A percentile compares a stretch with the other conserved stretches of the same genome.
Evolutionary conservation across 2,888 invertebrate species (phyloP).

Genomic region (Rhamphomyia laevipes): DNA sequence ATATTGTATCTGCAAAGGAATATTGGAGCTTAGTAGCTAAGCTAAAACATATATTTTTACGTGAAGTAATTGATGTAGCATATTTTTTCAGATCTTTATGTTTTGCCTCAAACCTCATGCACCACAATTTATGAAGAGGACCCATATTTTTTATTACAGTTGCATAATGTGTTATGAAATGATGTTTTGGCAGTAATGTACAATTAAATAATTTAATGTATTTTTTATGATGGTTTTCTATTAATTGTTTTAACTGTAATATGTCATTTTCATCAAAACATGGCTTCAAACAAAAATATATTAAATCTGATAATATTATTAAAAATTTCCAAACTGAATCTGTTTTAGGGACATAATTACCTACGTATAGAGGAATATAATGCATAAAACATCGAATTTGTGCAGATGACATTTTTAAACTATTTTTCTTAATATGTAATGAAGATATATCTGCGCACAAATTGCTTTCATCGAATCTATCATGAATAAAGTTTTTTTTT

Average conservation of each 20-base stretch:
- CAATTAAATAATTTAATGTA: not conserved
- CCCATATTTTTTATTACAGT: not conserved
- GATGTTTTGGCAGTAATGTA: not conserved
- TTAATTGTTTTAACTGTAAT: not conserved
- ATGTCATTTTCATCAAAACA: not conserved
- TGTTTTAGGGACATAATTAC: not conserved
- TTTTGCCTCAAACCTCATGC: not conserved
- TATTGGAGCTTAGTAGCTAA: not conserved
- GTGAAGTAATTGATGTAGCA: not conserved
- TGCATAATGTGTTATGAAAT: not conserved
- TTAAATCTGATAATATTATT: not conserved
- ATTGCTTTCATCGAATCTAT: not conserved
- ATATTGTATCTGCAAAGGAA: too few species aligned
- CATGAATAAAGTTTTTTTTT: not conserved
- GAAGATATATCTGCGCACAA: not conserved
- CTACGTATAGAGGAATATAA: not conserved
- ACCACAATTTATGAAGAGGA: not conserved
- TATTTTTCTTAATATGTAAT: not conserved
- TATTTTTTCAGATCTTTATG: not conserved
- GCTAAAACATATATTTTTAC: not conserved
- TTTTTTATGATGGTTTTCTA: not conserved
- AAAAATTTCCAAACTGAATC: not conserved
- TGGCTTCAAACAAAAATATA: not conserved
- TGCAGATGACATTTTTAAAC: not conserved
- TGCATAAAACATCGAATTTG: constrained; percentile 1